Percentiles rank a stretch among this genome's conserved stretches.
phyloP scores from a whole-genome alignment of 2,113 vertebrate genomes.

The Xiphorhynchus elegans region DNA sequence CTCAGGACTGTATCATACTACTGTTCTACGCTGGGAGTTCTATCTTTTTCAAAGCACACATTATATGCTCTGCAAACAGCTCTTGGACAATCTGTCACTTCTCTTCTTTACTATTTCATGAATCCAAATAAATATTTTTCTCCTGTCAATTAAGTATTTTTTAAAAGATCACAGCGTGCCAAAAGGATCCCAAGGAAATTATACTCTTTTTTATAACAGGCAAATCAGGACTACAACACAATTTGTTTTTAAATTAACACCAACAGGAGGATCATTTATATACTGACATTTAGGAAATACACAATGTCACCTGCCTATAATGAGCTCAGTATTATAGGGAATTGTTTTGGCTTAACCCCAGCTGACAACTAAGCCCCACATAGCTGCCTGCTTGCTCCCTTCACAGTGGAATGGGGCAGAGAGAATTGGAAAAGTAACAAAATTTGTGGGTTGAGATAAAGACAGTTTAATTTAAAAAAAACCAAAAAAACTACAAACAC shows the following conservation, averaged over 20 bases:
- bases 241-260: background rate
- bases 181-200: background rate
- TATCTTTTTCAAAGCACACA: background rate
- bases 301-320: background rate
- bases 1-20: background rate
- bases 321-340: background rate
- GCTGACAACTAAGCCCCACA: background rate
- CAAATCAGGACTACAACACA: background rate
- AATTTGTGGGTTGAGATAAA: background rate
- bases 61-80: background rate
- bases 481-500: background rate
- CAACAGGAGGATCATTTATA: background rate
- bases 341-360: background rate
- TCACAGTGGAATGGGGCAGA: background rate
- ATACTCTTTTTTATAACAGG: background rate
- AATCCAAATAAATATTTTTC: background rate
- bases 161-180: background rate
- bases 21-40: background rate
- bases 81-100: background rate
- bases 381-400: rapidly evolving
- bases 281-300: background rate
- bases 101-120: background rate
- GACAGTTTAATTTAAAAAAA: background rate
- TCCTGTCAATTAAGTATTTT: background rate
- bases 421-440: background rate